Evolutionary conservation across 2,797 vertebrate species (phyloP).

Genomic region (Myripristis jacobus): DNA sequence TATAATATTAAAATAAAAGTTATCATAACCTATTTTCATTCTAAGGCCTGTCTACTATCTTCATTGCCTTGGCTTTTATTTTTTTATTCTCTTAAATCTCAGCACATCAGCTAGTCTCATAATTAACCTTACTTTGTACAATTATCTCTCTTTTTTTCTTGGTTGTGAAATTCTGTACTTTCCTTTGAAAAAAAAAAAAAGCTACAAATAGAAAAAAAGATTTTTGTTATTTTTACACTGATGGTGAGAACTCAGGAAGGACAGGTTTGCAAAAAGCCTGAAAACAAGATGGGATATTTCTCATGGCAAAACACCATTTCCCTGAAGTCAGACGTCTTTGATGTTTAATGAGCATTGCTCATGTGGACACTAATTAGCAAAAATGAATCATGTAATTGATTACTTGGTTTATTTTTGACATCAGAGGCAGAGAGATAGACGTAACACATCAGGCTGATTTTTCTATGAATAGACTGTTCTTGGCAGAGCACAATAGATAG

Average conservation of each 20-base stretch:
- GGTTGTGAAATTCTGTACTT: no score
- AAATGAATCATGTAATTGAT: constrained; percentile 48
- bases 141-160: no score
- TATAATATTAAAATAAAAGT: no score
- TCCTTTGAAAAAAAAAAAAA: no score
- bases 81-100: no score
- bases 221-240: no score
- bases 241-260: not conserved
- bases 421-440: constrained; percentile 21
- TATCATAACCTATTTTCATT: no score
- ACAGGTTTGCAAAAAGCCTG: not conserved
- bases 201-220: no score
- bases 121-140: no score
- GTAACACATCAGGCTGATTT: constrained; percentile 5
- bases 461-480: constrained; percentile 26
- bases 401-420: constrained; percentile 27
- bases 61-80: no score
- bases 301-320: constrained; percentile 27
- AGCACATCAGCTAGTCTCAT: no score
- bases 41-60: no score
- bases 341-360: constrained; percentile 21
- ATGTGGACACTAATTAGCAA: constrained; percentile 31
- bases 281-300: not conserved
- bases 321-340: constrained; percentile 26
- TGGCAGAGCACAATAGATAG: constrained; percentile 31